Conservation (phyloP, 2,888 invertebrate species). For the Drosophila paracracens region DNA sequence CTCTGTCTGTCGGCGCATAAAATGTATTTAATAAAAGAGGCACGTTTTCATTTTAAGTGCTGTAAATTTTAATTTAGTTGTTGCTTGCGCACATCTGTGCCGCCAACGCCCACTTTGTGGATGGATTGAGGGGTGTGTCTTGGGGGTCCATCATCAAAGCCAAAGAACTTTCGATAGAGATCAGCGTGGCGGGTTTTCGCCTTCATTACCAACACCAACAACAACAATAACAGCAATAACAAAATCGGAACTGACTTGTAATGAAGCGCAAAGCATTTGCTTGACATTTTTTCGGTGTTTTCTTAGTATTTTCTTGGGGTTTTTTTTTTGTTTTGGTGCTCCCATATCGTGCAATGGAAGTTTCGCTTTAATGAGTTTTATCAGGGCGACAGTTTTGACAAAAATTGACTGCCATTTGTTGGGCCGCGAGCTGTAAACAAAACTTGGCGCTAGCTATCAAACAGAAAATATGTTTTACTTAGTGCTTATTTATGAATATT, state of each 20-base stretch:
- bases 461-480: constrained; percentile 77
- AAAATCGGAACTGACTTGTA: constrained; percentile 73
- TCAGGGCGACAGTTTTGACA: constrained; percentile 68
- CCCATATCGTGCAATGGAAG: constrained; percentile 62
- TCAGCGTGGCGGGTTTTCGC: constrained; percentile 57
- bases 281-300: constrained; percentile 45
- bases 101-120: constrained; percentile 27
- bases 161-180: constrained; percentile 74
- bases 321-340: neutral
- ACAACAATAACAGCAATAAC: constrained; percentile 6
- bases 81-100: constrained; percentile 72
- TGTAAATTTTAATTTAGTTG: constrained; percentile 81
- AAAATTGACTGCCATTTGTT: constrained; percentile 72
- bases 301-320: constrained; percentile 2
- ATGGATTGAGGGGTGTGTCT: neutral
- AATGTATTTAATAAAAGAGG: constrained; percentile 79
- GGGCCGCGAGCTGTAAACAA: constrained; percentile 61
- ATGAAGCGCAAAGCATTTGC: constrained; percentile 68
- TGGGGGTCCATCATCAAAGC: constrained; percentile 65
- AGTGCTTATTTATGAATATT: constrained; percentile 77
- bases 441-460: constrained; percentile 74
- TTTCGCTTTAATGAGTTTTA: constrained; percentile 79
- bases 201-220: constrained; percentile 69
- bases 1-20: constrained; percentile 44
- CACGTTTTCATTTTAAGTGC: constrained; percentile 80